These are phyloP conservation scores for Gnathonemus longibarbis DNA, from an alignment of 2,113 vertebrate genomes.

Conservation along the genomic window DNA sequence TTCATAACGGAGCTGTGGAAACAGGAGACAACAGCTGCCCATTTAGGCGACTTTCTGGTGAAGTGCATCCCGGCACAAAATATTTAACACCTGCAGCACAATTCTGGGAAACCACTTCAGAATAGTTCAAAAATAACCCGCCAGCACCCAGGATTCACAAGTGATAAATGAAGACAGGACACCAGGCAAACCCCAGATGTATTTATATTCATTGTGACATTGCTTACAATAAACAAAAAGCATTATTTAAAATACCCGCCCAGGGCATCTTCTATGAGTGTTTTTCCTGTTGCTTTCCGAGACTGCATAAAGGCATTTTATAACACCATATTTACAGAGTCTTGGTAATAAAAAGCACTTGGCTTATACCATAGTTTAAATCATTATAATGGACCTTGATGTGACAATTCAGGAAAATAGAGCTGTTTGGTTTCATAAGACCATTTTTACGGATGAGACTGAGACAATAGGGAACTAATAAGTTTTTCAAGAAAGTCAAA, in stretches of 20 bases:
- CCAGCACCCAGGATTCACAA: background rate
- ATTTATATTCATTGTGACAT: background rate
- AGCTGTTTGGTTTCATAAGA: conserved; percentile 50
- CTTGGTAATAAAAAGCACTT: conserved; percentile 47
- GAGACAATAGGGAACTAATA: conserved; percentile 47
- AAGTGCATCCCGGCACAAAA: background rate
- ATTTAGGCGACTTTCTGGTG: background rate
- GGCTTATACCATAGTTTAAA: conserved; percentile 51
- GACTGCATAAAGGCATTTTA: conserved; percentile 50
- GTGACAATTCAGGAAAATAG: conserved; percentile 56
- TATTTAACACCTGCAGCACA: background rate
- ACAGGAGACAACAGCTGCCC: background rate
- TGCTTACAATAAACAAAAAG: conserved; percentile 10
- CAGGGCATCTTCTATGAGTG: background rate
- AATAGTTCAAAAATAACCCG: conserved; percentile 14
- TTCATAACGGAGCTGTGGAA: background rate
- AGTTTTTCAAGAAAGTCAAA: conserved; percentile 32
- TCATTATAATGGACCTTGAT: conserved; percentile 50
- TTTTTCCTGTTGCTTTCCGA: conserved; percentile 26
- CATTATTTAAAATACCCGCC: background rate
- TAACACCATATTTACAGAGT: conserved; percentile 44
- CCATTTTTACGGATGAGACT: conserved; percentile 36
- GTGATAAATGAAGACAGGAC: conserved; percentile 1
- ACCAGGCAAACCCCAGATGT: background rate
- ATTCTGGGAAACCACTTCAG: conserved; percentile 19